Conservation (phyloP, 2,113 vertebrate genomes). For the Stegostoma tigrinum region DNA sequence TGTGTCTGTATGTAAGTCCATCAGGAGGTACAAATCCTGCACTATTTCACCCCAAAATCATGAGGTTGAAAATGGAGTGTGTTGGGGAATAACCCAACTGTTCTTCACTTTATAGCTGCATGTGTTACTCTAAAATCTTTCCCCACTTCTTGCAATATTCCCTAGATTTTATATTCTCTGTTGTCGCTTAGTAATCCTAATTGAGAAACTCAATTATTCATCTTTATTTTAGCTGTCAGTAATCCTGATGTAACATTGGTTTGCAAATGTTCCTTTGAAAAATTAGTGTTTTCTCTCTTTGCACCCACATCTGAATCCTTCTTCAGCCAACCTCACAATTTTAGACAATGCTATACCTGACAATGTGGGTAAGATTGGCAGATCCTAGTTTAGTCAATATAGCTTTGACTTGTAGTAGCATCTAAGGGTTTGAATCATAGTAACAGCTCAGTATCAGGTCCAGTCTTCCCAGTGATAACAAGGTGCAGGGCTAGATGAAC, state of each 20-base stretch:
- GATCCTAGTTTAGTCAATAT: background rate
- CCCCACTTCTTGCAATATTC: background rate
- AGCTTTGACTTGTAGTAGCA: background rate
- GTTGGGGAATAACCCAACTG: background rate
- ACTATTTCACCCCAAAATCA: background rate
- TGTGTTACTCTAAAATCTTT: background rate
- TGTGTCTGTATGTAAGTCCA: too few relatives aligned
- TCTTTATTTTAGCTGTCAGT: background rate
- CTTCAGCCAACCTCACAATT: background rate
- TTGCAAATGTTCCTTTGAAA: background rate
- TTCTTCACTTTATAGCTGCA: background rate
- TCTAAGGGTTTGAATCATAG: background rate
- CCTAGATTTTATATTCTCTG: background rate
- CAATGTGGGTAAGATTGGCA: background rate
- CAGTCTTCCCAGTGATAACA: background rate
- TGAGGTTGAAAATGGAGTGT: background rate
- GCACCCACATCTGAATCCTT: background rate
- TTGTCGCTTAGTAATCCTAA: background rate
- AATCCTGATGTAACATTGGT: background rate
- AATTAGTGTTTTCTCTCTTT: background rate
- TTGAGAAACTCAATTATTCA: background rate
- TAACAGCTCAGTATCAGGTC: background rate
- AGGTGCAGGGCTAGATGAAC: too few relatives aligned
- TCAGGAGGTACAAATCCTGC: too few relatives aligned
- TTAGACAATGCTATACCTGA: background rate